Base-by-base conservation (phyloP, 2,888 invertebrate species). In the Ectemnius lituratus region DNA sequence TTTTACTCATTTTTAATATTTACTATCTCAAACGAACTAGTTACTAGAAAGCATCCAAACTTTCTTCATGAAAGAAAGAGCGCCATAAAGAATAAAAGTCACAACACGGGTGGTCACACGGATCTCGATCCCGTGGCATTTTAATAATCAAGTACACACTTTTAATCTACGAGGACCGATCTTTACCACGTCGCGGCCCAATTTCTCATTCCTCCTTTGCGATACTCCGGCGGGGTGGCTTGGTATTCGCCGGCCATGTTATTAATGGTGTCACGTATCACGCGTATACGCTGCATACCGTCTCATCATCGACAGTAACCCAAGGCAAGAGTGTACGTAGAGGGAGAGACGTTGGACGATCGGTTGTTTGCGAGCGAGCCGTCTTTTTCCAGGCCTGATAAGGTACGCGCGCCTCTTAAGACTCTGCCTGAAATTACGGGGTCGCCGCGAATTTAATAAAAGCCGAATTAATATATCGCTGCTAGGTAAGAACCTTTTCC, bases 271-370 rank as follows among this genome's bases (percentile, higher is more conserved):
- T 82, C 82, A 83, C 82, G 83, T 83, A 75, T 65, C 37, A 73
- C 72, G 68, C 68, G 73, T 76, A 61, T 62, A 70, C 78, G 71
- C 8, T 63, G 68, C 70, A 73, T 64, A 82, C 81, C 84, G 77
- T 82, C 84, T 82, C 82, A 82, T 82, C 82, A 83, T 82, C 82
- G 84, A 81, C 82, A 81, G 77, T 82, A 81, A 81, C 80, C 80
- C 82, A 81, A 82, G 80, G 82, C 76, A 2, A 37, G 37, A 37
- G 37, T 37, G 65, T 68, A 70, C n/a, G 52, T 16, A 52, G 52
- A 14, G 16, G 52, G 52, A 52, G 52, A 52, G 52, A 52, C n/a
- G 14, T 16, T 16, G 52, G 16, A 14, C 52, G 37, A 37, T 37
- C 37, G 37, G 37, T 37, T 37, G 37, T 37, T 37, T 37, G 37